A percentile compares a stretch with the other conserved stretches of the same genome.
Conservation (phyloP, 2,888 invertebrate species). For the Yponomeuta evonymella region DNA sequence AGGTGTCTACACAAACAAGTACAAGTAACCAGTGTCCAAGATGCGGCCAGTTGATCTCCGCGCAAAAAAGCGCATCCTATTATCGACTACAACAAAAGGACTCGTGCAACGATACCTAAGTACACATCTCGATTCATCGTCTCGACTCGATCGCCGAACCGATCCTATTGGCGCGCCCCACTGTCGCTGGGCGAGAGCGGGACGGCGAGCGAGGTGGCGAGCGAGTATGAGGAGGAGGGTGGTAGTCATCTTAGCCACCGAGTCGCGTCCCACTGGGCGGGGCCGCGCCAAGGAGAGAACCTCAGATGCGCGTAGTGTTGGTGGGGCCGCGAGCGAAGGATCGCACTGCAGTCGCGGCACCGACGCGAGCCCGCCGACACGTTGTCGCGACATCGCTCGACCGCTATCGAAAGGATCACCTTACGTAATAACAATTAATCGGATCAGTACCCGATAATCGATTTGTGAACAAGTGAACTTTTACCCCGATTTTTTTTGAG, state of each 20-base stretch:
- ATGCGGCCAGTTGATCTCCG: conserved; percentile 56
- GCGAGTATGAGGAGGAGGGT: conserved; percentile 61
- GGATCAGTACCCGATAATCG: conserved; percentile 66
- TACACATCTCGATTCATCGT: conserved; percentile 76
- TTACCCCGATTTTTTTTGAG: conserved; percentile 32
- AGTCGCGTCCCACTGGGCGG: conserved; percentile 78
- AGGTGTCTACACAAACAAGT: conserved; percentile 19
- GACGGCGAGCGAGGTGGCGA: conserved; percentile 41
- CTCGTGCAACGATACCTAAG: conserved; percentile 75
- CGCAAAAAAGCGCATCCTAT: conserved; percentile 75
- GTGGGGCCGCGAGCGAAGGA: conserved; percentile 77
- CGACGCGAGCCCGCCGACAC: conserved; percentile 64
- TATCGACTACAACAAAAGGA: conserved; percentile 76
- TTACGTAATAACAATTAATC: conserved; percentile 69
- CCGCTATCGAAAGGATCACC: conserved; percentile 40
- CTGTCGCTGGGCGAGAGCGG: conserved; percentile 65
- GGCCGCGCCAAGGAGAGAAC: conserved; percentile 75
- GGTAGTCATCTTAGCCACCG: conserved; percentile 72
- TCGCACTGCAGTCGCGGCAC: conserved; percentile 70
- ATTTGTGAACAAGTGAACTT: conserved; percentile 62
- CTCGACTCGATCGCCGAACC: conserved; percentile 72
- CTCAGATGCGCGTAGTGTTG: conserved; percentile 79
- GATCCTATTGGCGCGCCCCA: conserved; percentile 75
- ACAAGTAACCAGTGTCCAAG: conserved; percentile 32
- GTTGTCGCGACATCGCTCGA: conserved; percentile 33